Evolutionary conservation across 2,113 vertebrate species (phyloP), one percentile per base, ranked within the genome.

Genomic region (Balaeniceps rex): DNA sequence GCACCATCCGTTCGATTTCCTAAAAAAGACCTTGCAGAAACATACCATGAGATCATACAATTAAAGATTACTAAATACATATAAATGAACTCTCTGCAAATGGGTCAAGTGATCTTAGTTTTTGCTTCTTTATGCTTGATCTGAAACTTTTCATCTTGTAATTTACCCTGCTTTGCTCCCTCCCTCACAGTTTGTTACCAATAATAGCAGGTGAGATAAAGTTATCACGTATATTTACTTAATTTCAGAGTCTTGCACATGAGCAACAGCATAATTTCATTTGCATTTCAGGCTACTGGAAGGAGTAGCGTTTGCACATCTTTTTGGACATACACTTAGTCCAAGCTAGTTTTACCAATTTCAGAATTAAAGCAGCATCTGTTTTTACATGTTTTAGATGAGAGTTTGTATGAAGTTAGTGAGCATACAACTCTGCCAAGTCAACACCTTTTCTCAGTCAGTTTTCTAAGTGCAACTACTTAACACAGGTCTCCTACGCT

Each of bases 1-100:
- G 77, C 57, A 92, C 31, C 83, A 89, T 17, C 28, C 60, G 0
- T n/a, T 87, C 29, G 10, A 47, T 25, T 64, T 95, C 80, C 83
- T 87, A 76, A 92, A 94, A 88, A 68, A 66, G 38, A 83, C 40
- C 72, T 81, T 84, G 72, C 86, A 78, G 76, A 88, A 96, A 92
- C 64, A 60, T 42, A 64, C 24, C 29, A 44, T 55, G 54, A 80
- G 51, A 76, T 83, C 85, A 88, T 18, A 66, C 31, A 71, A 57
- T 46, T 7, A 64, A 93, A 83, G 75, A 87, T 4, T 57, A 44
- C 77, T 83, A 90, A 87, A 78, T n/a, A 84, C 61, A 51, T 23
- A 77, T 16, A 79, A 84, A 55, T 49, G 40, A 78, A 70, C 42
- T 42, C 9, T 84, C 80, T 69, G 68, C 61, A 75, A 95, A 71